These are phyloP conservation scores for Scrobipalpa atriplicella DNA, from an alignment of 2,888 invertebrate species.

Conservation along the genomic window DNA sequence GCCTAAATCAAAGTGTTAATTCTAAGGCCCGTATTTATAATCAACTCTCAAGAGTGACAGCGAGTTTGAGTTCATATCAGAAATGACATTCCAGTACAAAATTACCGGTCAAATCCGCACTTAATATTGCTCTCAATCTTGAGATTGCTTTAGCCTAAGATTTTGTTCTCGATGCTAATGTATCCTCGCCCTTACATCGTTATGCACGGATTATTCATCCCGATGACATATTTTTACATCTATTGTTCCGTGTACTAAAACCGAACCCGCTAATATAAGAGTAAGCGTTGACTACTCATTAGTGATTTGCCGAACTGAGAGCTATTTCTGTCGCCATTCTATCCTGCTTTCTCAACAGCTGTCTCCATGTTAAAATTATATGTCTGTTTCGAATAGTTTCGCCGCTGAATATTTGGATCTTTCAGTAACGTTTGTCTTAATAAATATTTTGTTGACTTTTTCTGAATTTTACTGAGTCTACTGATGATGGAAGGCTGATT, in stretches of 20 bases:
- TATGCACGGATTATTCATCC: not conserved
- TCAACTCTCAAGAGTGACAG: no score
- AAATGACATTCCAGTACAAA: no score
- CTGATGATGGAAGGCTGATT: no score
- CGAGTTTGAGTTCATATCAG: no score
- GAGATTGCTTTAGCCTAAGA: no score
- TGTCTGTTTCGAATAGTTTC: constrained; percentile 14
- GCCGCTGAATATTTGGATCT: not conserved
- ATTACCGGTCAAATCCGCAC: no score
- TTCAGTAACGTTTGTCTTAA: not conserved
- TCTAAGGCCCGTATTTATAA: no score
- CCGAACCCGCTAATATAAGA: constrained; percentile 1
- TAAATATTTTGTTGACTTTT: not conserved
- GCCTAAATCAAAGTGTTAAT: no score
- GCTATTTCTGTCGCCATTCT: constrained; percentile 18
- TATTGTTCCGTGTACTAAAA: constrained; percentile 15
- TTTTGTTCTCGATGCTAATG: not conserved
- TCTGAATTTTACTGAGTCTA: no score
- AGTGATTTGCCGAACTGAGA: constrained; percentile 13
- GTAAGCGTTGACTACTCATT: constrained; percentile 26
- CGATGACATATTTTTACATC: not conserved
- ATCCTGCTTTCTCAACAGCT: constrained; percentile 20
- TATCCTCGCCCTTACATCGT: not conserved
- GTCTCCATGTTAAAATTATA: constrained; percentile 23
- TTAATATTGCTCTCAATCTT: no score